Base-by-base conservation (phyloP, 2,113 vertebrate genomes). In the Pseudopipra pipra region DNA sequence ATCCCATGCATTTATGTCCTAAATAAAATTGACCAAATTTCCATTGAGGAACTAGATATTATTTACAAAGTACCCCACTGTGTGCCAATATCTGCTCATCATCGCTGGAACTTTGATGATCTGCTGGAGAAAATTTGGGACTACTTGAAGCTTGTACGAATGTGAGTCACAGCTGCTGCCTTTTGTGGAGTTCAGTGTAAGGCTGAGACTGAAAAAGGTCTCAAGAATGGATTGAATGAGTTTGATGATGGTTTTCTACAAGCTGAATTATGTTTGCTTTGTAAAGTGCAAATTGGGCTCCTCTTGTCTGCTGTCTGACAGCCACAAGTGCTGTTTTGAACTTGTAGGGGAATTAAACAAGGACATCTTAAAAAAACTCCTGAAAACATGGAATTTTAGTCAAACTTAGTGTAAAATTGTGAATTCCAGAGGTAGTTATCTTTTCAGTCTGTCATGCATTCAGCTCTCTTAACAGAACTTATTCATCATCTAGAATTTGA, bases 51-150 rank as follows among this genome's bases (percentile, higher is more conserved):
- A 93, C 97, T 99, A 23, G 99, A 99, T 95, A 98, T 99, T 77
- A 99, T 99, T 97, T 99, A 99, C 97, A 99, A 99, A 97, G 99
- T 99, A 37, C 99, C 99, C 44, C 99, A 99, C 97, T 99, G 99
- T n/a, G 99, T 99, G 5, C 99, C 99, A 7, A 99, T 99, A 96
- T 99, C 99, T 20, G 99, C 99, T 71, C 99, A 99, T 97, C 99
- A 99, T 95, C 99, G 99, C 96, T 99, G 99, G 99, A 99, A 99
- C 97, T 99, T 99, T n/a, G 99, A 99, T 54, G 99, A 99, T 95
- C 97, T 99, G 37, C 97, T 99, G 94, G 99, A 99, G 97, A 99
- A 93, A 95, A 98, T 99, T 81, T 99, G 99, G 99, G 99, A 99
- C 96, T 99, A 99, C 95, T 97, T 99, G 65, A 97, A 98, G 87